phyloP scores from a whole-genome alignment of 2,113 vertebrate species.

The Phodopus roborovskii region DNA sequence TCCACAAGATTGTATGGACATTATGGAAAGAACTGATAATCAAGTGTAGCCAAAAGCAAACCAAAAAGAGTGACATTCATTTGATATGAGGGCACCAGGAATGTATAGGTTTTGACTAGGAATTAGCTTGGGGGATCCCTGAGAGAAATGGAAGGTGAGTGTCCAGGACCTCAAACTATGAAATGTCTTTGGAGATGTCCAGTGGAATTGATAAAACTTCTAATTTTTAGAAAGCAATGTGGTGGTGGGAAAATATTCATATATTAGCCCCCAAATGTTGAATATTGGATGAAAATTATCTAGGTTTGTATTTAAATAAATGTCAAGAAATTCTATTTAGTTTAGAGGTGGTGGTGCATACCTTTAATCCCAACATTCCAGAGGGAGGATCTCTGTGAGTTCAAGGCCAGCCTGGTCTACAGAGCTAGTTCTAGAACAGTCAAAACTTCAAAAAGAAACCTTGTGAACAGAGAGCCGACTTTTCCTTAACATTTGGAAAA shows the following conservation, averaged over 20 bases:
- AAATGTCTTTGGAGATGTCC: neutral
- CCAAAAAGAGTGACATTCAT: neutral
- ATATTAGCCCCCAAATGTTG: neutral
- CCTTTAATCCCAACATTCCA: neutral
- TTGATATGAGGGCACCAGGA: neutral
- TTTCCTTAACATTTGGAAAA: neutral
- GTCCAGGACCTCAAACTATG: neutral
- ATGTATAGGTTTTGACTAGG: neutral
- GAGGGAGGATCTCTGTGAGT: neutral
- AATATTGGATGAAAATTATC: neutral
- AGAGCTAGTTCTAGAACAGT: too few relatives aligned
- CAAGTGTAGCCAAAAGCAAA: neutral
- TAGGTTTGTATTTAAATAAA: neutral
- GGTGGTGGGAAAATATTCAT: neutral
- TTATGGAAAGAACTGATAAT: constrained; percentile 1
- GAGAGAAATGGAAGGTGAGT: neutral
- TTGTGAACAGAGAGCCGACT: neutral
- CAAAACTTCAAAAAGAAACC: too few relatives aligned
- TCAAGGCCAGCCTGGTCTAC: neutral
- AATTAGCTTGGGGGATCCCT: neutral
- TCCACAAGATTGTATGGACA: neutral
- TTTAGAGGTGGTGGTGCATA: neutral
- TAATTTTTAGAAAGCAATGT: neutral
- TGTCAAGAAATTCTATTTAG: neutral
- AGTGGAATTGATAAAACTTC: neutral